Evolutionary conservation across 1,140 invertebrate species (phyloP), one percentile per base, ranked within the genome.

Genomic region (Megalonaias nervosa): DNA sequence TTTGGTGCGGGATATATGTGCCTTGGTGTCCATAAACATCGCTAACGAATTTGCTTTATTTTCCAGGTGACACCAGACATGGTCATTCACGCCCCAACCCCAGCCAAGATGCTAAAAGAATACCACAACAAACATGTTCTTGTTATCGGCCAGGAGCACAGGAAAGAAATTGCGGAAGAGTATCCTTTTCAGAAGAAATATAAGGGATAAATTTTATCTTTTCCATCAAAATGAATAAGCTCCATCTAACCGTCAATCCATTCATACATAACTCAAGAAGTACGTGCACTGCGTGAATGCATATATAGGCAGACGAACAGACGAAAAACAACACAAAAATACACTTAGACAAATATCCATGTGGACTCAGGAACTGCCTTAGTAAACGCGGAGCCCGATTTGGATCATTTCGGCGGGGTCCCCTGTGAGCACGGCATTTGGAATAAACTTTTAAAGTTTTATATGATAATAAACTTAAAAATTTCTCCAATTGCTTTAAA

Each of bases 101-200:
- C 91, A 17, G 86, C 87, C 11, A 83, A 81, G 68, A 79, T 91
- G 17, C 84, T 91, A 68, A 84, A 80, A 23, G 79, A 93, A 74
- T 94, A 93, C 87, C 93, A 94, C 80, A 88, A 94, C 77, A 94
- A 94, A 82, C 92, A 93, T 81, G 92, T 94, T 13, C 87, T 95
- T 0, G 92, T 95, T 67, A 94, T 93, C 26, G 94, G 94, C n/a
- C 94, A 95, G 87, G 94, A 94, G 16, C 92, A 93, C 19, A 89
- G 94, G 15, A 88, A 87, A 71, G 92, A 94, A 81, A 95, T 95
- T 77, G 94, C 94, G 3, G 90, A 91, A 80, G 93, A 85, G 83
- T 84, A 84, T 84, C 83, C 83, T 84, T 84, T 66, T 16, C 58
- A 57, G 23, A 0, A 57, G 5, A 19, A 57, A 11, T 11, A 11